A percentile compares a stretch with the other conserved stretches of the same genome.
phyloP scores from a whole-genome alignment of 2,797 vertebrate species.

The Oceanodroma leucorhoa region DNA sequence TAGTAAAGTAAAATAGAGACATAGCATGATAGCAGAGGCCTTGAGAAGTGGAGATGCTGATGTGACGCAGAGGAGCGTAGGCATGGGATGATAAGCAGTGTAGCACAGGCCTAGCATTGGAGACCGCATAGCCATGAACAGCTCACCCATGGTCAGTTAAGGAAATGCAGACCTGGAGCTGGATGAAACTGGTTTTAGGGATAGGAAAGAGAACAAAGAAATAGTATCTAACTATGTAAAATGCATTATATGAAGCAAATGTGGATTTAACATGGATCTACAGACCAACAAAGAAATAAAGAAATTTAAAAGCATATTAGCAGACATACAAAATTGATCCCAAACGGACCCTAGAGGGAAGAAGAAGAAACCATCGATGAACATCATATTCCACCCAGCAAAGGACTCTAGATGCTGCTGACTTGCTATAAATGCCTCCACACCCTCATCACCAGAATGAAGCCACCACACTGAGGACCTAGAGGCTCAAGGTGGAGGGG shows the following conservation, averaged over 20 bases:
- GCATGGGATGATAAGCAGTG: background rate
- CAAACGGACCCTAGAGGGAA: background rate
- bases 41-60: background rate
- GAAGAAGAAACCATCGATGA: background rate
- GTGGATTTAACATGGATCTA: background rate
- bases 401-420: background rate
- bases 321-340: background rate
- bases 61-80: background rate
- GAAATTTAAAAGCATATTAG: background rate
- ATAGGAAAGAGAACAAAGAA: background rate
- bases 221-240: background rate
- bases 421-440: background rate
- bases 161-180: background rate
- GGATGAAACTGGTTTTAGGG: background rate
- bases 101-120: background rate
- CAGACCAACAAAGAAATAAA: background rate
- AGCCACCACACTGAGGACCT: background rate
- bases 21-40: background rate
- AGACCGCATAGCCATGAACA: background rate
- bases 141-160: background rate
- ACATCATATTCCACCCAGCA: background rate
- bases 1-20: background rate
- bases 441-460: background rate
- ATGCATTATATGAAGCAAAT: background rate
- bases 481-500: background rate